A percentile compares a stretch with the other conserved stretches of the same genome.
phyloP scores from a whole-genome alignment of 2,797 vertebrate genomes.

The Streptopelia turtur region DNA sequence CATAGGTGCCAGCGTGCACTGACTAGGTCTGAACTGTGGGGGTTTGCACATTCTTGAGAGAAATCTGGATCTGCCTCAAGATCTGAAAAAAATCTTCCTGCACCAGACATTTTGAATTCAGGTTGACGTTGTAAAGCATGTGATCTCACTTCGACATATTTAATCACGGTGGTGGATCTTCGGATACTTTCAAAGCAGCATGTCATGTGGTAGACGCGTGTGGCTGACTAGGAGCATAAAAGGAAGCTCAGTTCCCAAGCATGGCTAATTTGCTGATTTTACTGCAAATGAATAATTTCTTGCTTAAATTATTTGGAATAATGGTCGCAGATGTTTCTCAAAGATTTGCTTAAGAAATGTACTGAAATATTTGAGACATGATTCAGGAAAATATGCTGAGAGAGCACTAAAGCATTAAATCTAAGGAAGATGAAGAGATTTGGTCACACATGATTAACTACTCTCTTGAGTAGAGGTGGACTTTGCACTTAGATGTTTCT shows the following conservation, averaged over 20 bases:
- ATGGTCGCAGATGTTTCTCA: not conserved
- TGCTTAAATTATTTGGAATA: not conserved
- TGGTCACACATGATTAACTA: not conserved
- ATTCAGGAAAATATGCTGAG: not conserved
- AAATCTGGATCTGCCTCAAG: not conserved
- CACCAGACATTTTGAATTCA: not conserved
- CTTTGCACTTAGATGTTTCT: not conserved
- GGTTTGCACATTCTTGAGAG: not conserved
- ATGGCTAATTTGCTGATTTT: not conserved
- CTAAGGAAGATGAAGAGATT: not conserved
- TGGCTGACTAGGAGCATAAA: not conserved
- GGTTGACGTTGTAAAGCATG: not conserved
- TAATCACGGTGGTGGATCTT: fast-evolving
- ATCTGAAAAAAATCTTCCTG: not conserved
- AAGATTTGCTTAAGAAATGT: not conserved
- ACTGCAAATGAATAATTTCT: not conserved
- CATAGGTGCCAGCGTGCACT: not conserved
- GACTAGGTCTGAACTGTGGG: not conserved
- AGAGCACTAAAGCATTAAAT: not conserved
- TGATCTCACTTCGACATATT: not conserved
- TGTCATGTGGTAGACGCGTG: fast-evolving
- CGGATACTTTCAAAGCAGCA: not conserved
- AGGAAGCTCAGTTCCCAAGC: not conserved
- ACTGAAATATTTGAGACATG: not conserved
- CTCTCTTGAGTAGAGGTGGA: not conserved